Evolutionary conservation across 2,797 vertebrate species (phyloP), one percentile per base, ranked within the genome.

Genomic region (Apodemus agrarius): DNA sequence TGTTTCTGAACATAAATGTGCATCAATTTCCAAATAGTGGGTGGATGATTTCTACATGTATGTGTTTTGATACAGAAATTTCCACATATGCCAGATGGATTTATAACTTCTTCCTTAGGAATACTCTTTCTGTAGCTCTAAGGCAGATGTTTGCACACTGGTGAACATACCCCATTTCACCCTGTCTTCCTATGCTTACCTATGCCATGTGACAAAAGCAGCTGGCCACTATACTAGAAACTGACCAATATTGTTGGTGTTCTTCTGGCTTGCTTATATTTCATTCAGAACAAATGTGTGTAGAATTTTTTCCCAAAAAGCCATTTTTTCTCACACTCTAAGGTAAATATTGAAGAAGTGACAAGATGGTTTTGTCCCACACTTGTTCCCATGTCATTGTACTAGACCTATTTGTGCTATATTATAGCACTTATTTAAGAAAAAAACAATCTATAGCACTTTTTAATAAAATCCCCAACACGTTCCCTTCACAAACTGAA

Each of bases 61-160:
- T 80, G 4, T 79, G 22, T n/a, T 24, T 81, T 92, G 75, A 31
- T 92, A 61, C 52, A 79, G 92, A 91, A 92, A 96, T 34, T 74
- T 90, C 31, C 24, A 4, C 10, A 1, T 46, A 40, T 85, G 81
- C n/a, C 43, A 26, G 61, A n/a, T 21, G 43, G 31, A 17, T 17
- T 31, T 69, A 52, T 34, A 34, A 59, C 87, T 76, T 43, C 49
- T 89, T 61, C 46, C 72, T 90, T 37, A 72, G 61, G 63, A 93
- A 90, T 75, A 69, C 16, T 72, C 76, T 84, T 89, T 90, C 37
- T 52, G 26, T n/a, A n/a, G 3, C 49, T 37, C 76, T 82, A 67
- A 91, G 43, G 80, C 29, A 79, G 24, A 57, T 87, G 22, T 63
- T 93, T 37, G 54, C 84, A 97, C 79, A 88, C 54, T 34, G 93